Percentiles rank a stretch among this genome's conserved stretches.
These are phyloP conservation scores for Bruchidius siliquastri DNA, from an alignment of 2,888 invertebrate species.

Conservation along the genomic window DNA sequence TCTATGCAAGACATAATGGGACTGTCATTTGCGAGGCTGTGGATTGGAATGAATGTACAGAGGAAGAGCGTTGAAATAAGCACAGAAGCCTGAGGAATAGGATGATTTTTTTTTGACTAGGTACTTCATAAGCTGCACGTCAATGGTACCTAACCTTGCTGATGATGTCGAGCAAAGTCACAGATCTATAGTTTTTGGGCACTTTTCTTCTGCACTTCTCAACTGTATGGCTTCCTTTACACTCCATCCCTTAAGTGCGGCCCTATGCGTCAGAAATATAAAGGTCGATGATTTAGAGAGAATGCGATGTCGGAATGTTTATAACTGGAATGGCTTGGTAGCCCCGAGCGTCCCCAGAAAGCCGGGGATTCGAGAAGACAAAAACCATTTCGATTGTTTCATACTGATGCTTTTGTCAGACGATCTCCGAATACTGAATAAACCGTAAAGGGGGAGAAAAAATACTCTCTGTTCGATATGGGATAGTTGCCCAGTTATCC, in stretches of 20 bases:
- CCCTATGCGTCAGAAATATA: conserved; percentile 2
- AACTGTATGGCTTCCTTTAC: neutral
- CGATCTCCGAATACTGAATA: neutral
- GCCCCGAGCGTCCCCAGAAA: neutral
- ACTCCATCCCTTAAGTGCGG: neutral
- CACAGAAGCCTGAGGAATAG: too few species aligned
- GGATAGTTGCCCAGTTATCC: neutral
- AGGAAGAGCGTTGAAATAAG: too few species aligned
- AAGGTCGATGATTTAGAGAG: conserved; percentile 1
- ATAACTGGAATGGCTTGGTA: neutral
- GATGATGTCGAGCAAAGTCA: too few species aligned
- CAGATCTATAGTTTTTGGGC: too few species aligned
- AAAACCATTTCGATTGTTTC: conserved; percentile 4
- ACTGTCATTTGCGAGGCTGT: too few species aligned
- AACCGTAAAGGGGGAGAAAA: neutral
- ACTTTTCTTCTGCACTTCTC: too few species aligned
- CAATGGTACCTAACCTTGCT: too few species aligned
- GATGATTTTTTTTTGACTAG: too few species aligned
- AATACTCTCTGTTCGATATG: neutral
- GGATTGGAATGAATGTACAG: too few species aligned
- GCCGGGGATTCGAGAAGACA: neutral
- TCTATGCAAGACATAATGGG: too few species aligned
- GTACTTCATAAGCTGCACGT: too few species aligned
- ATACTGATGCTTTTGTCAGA: conserved; percentile 1
- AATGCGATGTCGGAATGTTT: conserved; percentile 4